Evolutionary conservation across 2,113 vertebrate genomes (phyloP).

Genomic region (Sclerurus mexicanus): DNA sequence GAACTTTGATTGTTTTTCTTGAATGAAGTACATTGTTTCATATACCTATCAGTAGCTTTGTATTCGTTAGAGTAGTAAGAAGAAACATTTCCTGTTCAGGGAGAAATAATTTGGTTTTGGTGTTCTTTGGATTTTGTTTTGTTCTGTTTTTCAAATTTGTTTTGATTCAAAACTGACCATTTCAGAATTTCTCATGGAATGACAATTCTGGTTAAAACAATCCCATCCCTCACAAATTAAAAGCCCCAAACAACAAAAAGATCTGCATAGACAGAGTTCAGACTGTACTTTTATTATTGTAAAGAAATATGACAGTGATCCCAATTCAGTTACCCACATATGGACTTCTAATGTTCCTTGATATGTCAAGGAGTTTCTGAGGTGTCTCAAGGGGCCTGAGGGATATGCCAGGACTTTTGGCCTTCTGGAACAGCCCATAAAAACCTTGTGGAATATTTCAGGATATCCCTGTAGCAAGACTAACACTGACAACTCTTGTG

Average conservation of each 20-base stretch:
- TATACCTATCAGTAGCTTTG: not conserved
- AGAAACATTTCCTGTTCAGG: not conserved
- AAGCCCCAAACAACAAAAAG: not conserved
- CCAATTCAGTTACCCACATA: accelerated
- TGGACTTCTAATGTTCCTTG: not conserved
- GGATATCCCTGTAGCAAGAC: not conserved
- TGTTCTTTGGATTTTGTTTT: not conserved
- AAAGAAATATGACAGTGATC: not conserved
- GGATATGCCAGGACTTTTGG: not conserved
- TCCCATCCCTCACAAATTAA: not conserved
- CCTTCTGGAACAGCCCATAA: not conserved
- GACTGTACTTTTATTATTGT: not conserved
- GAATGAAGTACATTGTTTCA: not conserved
- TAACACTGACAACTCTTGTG: not conserved
- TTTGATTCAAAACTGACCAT: not conserved
- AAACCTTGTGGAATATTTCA: not conserved
- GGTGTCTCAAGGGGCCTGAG: not conserved
- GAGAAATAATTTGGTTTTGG: not conserved
- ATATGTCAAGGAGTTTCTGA: not conserved
- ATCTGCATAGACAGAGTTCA: not conserved
- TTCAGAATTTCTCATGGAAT: not conserved
- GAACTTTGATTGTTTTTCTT: not conserved
- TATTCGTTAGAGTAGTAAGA: not conserved
- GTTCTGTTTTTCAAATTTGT: not conserved
- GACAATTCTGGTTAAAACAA: not conserved